phyloP scores from a whole-genome alignment of 2,113 vertebrate species.

The Anguilla rostrata region DNA sequence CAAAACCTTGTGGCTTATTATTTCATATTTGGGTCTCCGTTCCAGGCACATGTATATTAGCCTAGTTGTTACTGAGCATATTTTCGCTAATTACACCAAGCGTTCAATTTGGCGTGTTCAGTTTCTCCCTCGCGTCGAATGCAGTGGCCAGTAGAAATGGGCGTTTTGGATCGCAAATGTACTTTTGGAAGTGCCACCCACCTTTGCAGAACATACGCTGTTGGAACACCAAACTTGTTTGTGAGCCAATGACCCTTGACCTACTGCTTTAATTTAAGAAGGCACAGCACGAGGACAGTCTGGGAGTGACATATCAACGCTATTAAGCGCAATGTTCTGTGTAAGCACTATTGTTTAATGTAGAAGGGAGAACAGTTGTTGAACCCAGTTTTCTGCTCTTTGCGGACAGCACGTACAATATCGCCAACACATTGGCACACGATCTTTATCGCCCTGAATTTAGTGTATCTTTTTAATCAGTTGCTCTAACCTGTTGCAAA shows the following conservation, averaged over 20 bases:
- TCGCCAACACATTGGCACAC: too few relatives aligned
- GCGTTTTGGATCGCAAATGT: background rate
- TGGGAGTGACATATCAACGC: too few relatives aligned
- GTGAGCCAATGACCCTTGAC: background rate
- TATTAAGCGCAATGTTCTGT: background rate
- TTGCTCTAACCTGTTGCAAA: too few relatives aligned
- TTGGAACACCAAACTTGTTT: background rate
- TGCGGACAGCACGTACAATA: too few relatives aligned
- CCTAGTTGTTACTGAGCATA: background rate
- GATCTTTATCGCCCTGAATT: too few relatives aligned
- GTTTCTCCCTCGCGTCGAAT: too few relatives aligned
- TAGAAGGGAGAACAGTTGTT: background rate
- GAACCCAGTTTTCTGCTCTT: too few relatives aligned
- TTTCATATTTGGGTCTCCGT: background rate
- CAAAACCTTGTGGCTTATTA: slow-evolving; percentile 37
- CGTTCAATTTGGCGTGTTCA: background rate
- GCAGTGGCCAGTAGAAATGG: background rate
- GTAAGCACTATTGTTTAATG: background rate
- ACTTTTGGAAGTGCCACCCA: background rate
- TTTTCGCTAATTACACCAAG: background rate
- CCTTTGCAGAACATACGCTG: background rate
- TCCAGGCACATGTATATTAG: background rate
- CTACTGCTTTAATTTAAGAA: background rate
- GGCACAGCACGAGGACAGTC: too few relatives aligned
- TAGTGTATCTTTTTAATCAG: too few relatives aligned